Base-by-base conservation (phyloP, 1,140 invertebrate genomes). In the Neotoxoptera formosana region DNA sequence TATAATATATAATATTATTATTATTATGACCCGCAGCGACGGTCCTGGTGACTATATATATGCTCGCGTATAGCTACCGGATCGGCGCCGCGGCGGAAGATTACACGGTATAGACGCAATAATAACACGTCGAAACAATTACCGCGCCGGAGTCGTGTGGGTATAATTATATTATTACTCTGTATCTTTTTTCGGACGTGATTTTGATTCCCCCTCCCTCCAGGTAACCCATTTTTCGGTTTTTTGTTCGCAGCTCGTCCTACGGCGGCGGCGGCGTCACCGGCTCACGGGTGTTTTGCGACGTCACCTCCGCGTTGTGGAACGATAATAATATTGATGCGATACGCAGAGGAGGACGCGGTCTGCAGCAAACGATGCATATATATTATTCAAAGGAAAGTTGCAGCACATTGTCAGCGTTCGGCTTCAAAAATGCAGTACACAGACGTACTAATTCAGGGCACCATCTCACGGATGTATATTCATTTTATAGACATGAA, bases 111-210 rank as follows among this genome's bases (percentile, higher is more conserved):
- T 76, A 25, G n/a, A 21, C 30, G 25, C 87, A 91, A 91, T 41
- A 41, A 91, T 41, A 41, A 91, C 90, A 67, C 45, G 60, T 91
- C 90, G 41, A 67, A 91, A 76, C 90, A 91, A 91, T 91, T 48
- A 83, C 90, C 90, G 41, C 41, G 36, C 34, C n/a, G 20, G n/a
- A 36, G 89, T 36, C 60, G 60, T 76, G 14, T 83, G n/a, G n/a
- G n/a, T n/a, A n/a, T n/a, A n/a, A n/a, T n/a, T n/a, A n/a, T n/a
- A n/a, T 56, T 67, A 83, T 83, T 36, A 83, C 20, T 20, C 34
- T 20, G 20, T 36, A 7, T 21, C 20, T 21, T 14, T 83, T 83
- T 83, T 76, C 7, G n/a, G 60, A n/a, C 60, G 60, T 76, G 60
- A 23, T 76, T n/a, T 76, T 76, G n/a, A n/a, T n/a, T 11, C 60